Percentiles rank a stretch among this genome's conserved stretches.
Evolutionary conservation across 2,888 invertebrate species (phyloP).

Genomic region (Scelioninae gen. 1): DNA sequence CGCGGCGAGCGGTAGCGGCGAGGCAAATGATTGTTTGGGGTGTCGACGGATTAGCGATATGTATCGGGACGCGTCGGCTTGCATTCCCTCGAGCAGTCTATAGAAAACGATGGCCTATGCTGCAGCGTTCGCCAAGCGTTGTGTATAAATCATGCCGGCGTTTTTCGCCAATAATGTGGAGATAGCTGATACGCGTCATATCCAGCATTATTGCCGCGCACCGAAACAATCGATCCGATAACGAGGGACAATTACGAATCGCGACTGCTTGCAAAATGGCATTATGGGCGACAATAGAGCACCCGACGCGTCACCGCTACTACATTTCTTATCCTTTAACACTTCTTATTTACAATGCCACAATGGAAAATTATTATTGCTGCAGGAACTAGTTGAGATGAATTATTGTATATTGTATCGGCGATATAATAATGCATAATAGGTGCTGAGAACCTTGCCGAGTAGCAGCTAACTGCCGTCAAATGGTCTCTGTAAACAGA

Average conservation of each 20-base stretch:
- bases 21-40: constrained; percentile 35
- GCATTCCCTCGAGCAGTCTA: constrained; percentile 46
- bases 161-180: constrained; percentile 55
- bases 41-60: constrained; percentile 62
- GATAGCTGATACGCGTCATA: constrained; percentile 72
- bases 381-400: constrained; percentile 52
- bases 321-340: constrained; percentile 39
- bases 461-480: constrained; percentile 32
- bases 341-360: constrained; percentile 44
- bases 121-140: constrained; percentile 28
- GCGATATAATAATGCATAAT: constrained; percentile 43
- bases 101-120: constrained; percentile 49
- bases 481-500: constrained; percentile 29
- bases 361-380: constrained; percentile 54
- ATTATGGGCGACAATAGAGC: constrained; percentile 73
- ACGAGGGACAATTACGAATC: constrained; percentile 80
- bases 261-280: constrained; percentile 75
- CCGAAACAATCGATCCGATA: constrained; percentile 79
- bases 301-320: constrained; percentile 44
- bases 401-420: constrained; percentile 60
- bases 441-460: constrained; percentile 31
- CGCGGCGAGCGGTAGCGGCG: constrained; percentile 15
- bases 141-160: constrained; percentile 74
- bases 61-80: constrained; percentile 66
- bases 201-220: constrained; percentile 72